phyloP scores from a whole-genome alignment of 2,113 vertebrate species.

The Rostratula benghalensis region DNA sequence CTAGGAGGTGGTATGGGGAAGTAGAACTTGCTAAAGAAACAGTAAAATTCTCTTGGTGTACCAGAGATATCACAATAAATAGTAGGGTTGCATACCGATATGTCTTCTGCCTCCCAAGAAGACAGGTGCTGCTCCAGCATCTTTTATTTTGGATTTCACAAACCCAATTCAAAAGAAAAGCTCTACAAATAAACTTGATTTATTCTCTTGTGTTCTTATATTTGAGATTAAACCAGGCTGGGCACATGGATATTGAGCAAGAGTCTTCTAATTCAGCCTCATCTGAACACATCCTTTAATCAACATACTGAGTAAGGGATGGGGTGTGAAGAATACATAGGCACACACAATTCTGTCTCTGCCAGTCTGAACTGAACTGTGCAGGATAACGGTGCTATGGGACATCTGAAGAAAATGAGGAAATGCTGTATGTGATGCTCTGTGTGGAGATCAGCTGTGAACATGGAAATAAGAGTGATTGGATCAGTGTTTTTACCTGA shows the following conservation, averaged over 20 bases:
- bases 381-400: background rate
- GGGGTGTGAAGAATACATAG: background rate
- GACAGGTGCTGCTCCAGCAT: background rate
- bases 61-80: background rate
- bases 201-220: background rate
- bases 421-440: background rate
- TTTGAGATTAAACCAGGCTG: background rate
- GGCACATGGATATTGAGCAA: background rate
- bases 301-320: background rate
- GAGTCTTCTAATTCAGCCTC: background rate
- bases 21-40: background rate
- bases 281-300: background rate
- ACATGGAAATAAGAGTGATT: background rate
- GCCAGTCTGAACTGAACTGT: accelerated
- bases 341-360: background rate
- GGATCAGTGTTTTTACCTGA: background rate
- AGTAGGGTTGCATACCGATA: background rate
- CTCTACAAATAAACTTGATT: background rate
- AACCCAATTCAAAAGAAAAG: background rate
- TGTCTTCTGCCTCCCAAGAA: background rate
- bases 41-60: background rate
- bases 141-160: background rate
- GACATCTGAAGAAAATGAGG: background rate
- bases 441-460: background rate
- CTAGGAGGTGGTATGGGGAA: background rate